These are phyloP conservation scores for Arvicanthis niloticus DNA, from an alignment of 2,113 vertebrate species.

Conservation along the genomic window DNA sequence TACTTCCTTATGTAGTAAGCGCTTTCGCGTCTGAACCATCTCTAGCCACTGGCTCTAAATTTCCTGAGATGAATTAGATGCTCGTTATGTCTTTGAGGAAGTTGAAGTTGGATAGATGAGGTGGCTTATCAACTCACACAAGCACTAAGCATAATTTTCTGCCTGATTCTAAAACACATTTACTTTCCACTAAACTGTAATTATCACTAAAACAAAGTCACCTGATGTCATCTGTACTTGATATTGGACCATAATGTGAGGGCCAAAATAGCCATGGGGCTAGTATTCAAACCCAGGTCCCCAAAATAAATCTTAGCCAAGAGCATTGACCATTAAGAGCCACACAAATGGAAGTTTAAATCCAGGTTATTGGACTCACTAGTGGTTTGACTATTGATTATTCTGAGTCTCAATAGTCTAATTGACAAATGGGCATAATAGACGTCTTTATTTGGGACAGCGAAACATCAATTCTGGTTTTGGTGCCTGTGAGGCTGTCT, in stretches of 20 bases:
- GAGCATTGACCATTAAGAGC: not conserved
- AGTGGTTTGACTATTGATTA: not conserved
- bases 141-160: conserved; percentile 4
- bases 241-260: not conserved
- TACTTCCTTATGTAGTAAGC: not conserved
- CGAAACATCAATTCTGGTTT: not conserved
- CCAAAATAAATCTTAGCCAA: not conserved
- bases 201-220: not conserved
- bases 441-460: not conserved
- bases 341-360: not conserved
- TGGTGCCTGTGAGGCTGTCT: not conserved
- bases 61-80: not conserved
- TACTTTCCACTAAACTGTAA: not conserved
- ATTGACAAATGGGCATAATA: not conserved
- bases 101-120: not conserved
- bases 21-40: not conserved
- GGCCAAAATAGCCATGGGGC: not conserved
- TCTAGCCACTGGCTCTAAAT: not conserved
- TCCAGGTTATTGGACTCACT: not conserved
- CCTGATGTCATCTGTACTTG: not conserved
- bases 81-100: not conserved
- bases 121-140: not conserved
- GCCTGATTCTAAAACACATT: not conserved
- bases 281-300: not conserved
- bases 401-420: not conserved